Percentiles rank a stretch among this genome's conserved stretches.
phyloP scores from a whole-genome alignment of 2,888 invertebrate genomes.

The Odontomyia ornata region DNA sequence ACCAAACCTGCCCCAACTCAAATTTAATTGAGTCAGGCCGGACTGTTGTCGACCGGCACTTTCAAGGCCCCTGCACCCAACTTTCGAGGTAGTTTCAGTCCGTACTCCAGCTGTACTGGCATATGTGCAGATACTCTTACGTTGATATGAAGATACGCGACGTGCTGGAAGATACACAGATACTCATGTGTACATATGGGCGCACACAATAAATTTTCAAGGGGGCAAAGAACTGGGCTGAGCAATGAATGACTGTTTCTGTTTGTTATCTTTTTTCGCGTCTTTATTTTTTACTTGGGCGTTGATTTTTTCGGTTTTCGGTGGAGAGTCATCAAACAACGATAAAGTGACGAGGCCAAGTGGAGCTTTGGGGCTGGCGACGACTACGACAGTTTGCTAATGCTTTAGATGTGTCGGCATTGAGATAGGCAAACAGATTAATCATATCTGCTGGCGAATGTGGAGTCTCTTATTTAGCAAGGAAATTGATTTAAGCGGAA shows the following conservation, averaged over 20 bases:
- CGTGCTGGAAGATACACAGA: no score
- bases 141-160: no score
- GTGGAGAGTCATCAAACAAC: neutral
- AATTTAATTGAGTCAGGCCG: conserved; percentile 51
- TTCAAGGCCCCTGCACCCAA: neutral
- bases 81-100: neutral
- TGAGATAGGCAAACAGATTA: neutral
- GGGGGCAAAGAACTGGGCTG: conserved; percentile 36
- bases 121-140: neutral
- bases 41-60: conserved; percentile 33
- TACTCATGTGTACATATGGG: conserved; percentile 2
- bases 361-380: conserved; percentile 13
- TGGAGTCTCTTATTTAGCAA: no score
- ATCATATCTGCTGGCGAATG: no score
- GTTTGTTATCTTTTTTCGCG: conserved; percentile 21
- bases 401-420: conserved; percentile 3
- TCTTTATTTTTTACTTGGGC: neutral
- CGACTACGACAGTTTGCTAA: neutral
- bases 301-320: conserved; percentile 11
- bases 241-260: conserved; percentile 19
- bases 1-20: conserved; percentile 52
- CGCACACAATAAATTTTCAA: neutral
- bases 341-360: neutral
- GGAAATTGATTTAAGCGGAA: no score
- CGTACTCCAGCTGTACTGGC: neutral